Conservation (phyloP, 1,140 invertebrate genomes). For the Myzus persicae region DNA sequence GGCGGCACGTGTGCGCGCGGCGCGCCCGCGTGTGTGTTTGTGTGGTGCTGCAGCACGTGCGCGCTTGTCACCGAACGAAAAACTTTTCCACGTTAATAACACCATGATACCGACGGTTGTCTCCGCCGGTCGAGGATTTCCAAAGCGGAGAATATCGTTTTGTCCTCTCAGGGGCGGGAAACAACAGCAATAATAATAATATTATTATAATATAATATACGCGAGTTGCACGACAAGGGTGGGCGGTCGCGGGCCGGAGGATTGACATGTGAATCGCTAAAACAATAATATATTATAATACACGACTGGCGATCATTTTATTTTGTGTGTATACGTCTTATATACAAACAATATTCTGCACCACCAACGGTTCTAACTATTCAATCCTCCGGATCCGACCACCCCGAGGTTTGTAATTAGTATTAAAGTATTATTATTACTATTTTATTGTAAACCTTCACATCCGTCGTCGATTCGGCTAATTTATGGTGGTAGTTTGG, state of each 20-base stretch:
- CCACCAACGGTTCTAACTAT: background rate
- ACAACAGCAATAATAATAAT: slow-evolving; percentile 5
- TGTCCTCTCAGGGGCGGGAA: background rate
- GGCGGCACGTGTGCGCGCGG: slow-evolving; percentile 20
- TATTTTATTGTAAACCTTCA: background rate
- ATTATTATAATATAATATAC: background rate
- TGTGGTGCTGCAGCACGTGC: slow-evolving; percentile 37
- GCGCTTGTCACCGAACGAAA: slow-evolving; percentile 42
- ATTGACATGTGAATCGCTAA: slow-evolving; percentile 17
- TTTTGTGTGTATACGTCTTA: background rate
- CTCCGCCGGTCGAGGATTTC: background rate
- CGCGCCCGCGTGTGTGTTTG: background rate
- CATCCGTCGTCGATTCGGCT: background rate
- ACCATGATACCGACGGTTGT: background rate
- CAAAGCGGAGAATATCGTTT: slow-evolving; percentile 19
- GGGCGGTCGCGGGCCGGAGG: background rate
- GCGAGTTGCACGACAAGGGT: background rate
- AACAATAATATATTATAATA: background rate
- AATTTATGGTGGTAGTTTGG: background rate
- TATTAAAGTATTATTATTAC: background rate
- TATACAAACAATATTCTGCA: background rate
- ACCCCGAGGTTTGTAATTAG: background rate
- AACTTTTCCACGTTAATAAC: slow-evolving; percentile 58
- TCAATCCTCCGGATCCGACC: background rate
- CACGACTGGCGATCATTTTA: background rate